Base-by-base conservation (phyloP, 2,888 invertebrate species). In the Brenthis hecate region DNA sequence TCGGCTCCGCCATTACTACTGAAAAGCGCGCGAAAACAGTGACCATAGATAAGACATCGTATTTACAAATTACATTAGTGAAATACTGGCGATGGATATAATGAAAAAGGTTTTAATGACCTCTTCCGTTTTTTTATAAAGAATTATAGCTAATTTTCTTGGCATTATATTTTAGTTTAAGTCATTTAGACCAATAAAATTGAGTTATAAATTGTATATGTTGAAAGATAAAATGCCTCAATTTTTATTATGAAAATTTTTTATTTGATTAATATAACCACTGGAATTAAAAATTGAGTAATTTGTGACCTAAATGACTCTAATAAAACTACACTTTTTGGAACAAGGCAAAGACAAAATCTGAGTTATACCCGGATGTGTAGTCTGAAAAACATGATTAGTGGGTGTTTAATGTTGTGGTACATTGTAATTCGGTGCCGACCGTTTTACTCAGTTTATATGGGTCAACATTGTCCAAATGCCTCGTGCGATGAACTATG, bases 1-100 rank as follows among this genome's bases (percentile, higher is more conserved):
- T 76, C 72, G 69, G 57, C 51, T 65, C 69, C 69, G 73, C 71
- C 73, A 76, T 81, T 79, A 80, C 78, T 78, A 78, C 73, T 77
- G 77, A 76, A 82, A 81, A 82, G 80, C 81, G 84, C 83, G 83
- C 79, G 80, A 81, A 81, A 78, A 75, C 79, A 78, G 73, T 65
- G 68, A 65, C 71, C 60, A 73, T 65, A 71, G 73, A 78, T 80
- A 80, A 78, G 74, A 75, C 62, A n/a, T n/a, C 55, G 77, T 77
- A 80, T 81, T 81, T 28, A 54, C 28, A 64, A 55, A 62, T 53
- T 62, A 55, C 47, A 56, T 55, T 43, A 23, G 55, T 64, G 47
- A 57, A 56, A 51, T 57, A 16, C 78, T 74, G 73, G 32, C 63
- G 65, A 72, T 65, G 58, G 64, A 70, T 63, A 68, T 13, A 50